phyloP scores from a whole-genome alignment of 2,888 invertebrate species.

The Ferdinandea cuprea region DNA sequence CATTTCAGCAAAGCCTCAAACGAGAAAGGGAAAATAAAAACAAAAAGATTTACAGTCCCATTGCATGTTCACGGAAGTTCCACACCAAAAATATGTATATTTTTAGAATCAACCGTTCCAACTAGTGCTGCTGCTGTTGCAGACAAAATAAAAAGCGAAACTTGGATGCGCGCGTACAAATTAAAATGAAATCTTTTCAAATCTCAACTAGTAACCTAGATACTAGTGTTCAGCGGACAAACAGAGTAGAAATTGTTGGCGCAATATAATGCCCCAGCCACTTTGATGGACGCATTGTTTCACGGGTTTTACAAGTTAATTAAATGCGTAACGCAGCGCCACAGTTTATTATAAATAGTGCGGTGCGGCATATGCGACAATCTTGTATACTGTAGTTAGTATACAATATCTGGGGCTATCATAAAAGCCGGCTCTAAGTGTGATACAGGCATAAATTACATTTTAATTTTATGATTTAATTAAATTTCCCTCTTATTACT shows the following conservation, averaged over 20 bases:
- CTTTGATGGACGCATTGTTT: constrained; percentile 28
- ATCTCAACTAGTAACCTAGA: constrained; percentile 50
- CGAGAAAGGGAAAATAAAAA: constrained; percentile 31
- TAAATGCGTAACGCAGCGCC: constrained; percentile 37
- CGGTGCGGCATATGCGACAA: constrained; percentile 17
- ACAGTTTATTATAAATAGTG: constrained; percentile 46
- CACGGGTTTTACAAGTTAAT: constrained; percentile 49
- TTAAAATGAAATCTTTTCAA: constrained; percentile 28
- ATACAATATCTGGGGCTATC: constrained; percentile 11
- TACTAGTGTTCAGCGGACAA: constrained; percentile 14
- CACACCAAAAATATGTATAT: constrained; percentile 15
- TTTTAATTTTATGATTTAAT: constrained; percentile 49
- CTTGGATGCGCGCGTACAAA: constrained; percentile 8
- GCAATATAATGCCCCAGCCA: constrained; percentile 2
- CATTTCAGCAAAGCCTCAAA: constrained; percentile 27
- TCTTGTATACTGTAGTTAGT: constrained; percentile 4
- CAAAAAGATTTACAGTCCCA: constrained; percentile 38
- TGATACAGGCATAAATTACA: constrained; percentile 31
- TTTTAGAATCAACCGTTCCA: constrained; percentile 28
- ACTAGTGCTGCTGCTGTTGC: background rate
- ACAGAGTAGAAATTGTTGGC: background rate
- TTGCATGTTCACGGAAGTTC: constrained; percentile 64
- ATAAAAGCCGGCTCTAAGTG: background rate
- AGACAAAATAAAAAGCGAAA: constrained; percentile 7
- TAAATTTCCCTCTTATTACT: constrained; percentile 43